phyloP scores from a whole-genome alignment of 2,113 vertebrate species.

The Anhinga rufa region DNA sequence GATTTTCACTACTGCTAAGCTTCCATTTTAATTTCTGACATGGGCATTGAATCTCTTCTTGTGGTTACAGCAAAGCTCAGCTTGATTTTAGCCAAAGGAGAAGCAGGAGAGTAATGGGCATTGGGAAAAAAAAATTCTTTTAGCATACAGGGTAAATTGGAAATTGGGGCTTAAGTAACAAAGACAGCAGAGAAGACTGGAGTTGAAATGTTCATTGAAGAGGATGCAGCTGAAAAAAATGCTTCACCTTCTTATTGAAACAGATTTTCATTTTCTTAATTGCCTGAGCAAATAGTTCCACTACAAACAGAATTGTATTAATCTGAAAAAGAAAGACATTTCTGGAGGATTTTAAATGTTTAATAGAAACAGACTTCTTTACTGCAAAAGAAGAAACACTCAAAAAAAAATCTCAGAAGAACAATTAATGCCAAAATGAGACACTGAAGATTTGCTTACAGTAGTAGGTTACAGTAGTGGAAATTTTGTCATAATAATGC shows the following conservation, averaged over 20 bases:
- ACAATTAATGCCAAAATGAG: neutral
- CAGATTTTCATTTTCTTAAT: neutral
- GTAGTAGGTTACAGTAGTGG: neutral
- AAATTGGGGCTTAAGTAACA: neutral
- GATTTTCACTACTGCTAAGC: neutral
- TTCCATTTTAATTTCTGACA: neutral
- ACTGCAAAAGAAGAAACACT: neutral
- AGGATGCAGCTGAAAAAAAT: neutral
- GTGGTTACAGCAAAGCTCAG: neutral
- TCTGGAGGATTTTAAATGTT: neutral
- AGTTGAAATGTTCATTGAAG: neutral
- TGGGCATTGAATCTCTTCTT: neutral
- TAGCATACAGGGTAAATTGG: neutral
- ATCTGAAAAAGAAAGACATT: neutral
- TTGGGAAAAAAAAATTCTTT: neutral
- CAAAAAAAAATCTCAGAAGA: neutral
- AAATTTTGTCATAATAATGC: neutral
- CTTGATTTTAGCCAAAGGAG: neutral
- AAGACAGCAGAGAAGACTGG: neutral
- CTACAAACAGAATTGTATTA: neutral
- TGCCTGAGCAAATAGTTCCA: neutral
- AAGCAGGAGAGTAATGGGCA: neutral
- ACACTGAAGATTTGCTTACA: neutral
- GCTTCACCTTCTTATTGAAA: neutral
- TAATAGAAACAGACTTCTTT: neutral